These are phyloP conservation scores for Linnaemya tessellans DNA, from an alignment of 2,888 invertebrate genomes.

Conservation along the genomic window DNA sequence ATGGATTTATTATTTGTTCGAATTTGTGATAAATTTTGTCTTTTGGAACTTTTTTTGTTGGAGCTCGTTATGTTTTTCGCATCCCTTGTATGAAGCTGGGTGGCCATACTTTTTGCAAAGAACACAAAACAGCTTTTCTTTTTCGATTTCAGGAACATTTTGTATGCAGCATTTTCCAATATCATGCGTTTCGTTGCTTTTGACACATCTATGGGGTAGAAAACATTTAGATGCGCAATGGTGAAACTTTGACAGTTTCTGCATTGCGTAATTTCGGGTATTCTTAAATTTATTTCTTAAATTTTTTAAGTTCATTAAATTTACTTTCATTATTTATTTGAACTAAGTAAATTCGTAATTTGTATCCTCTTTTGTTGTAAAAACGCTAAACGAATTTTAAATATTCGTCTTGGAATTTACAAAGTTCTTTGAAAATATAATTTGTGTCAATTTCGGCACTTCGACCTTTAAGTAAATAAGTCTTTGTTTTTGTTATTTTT, in stretches of 20 bases:
- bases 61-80: conserved; percentile 29
- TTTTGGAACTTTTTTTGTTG: conserved; percentile 46
- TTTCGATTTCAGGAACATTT: conserved; percentile 18
- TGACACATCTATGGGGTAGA: too few species aligned
- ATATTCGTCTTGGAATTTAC: too few species aligned
- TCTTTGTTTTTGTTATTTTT: not conserved
- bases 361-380: too few species aligned
- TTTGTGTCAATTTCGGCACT: not conserved
- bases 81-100: too few species aligned
- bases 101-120: too few species aligned
- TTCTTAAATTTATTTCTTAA: conserved; percentile 24
- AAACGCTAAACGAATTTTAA: too few species aligned
- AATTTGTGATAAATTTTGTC: conserved; percentile 31
- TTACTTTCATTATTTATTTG: conserved; percentile 51
- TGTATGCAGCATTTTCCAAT: conserved; percentile 30
- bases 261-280: conserved; percentile 50
- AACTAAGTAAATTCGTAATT: not conserved
- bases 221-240: conserved; percentile 40
- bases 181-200: too few species aligned
- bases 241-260: conserved; percentile 6
- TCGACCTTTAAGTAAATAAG: not conserved
- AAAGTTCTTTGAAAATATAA: too few species aligned
- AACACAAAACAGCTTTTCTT: conserved; percentile 1
- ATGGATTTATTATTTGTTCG: conserved; percentile 13
- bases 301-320: conserved; percentile 53